phyloP scores from a whole-genome alignment of 2,888 invertebrate genomes.

The Ochropleura leucogaster region DNA sequence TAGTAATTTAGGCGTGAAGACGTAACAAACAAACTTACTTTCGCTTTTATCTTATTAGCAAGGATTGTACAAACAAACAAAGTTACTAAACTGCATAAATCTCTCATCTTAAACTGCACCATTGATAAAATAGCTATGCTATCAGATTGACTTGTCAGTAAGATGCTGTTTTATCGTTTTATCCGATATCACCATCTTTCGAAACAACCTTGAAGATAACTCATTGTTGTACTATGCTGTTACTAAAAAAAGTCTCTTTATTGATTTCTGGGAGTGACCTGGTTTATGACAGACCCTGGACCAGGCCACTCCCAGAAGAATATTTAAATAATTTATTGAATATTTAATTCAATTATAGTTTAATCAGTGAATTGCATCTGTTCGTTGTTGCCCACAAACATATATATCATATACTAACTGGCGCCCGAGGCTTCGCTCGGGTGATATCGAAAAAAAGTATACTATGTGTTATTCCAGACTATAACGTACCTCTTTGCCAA shows the following conservation, averaged over 20 bases:
- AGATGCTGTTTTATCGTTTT: slow-evolving; percentile 22
- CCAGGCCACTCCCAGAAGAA: too few species aligned
- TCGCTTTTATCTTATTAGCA: too few species aligned
- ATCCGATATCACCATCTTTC: slow-evolving; percentile 7
- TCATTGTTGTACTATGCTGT: background rate
- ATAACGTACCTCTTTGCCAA: too few species aligned
- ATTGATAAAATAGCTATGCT: background rate
- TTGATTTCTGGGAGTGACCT: slow-evolving; percentile 28
- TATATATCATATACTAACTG: too few species aligned
- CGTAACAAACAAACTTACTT: too few species aligned
- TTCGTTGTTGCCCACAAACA: background rate
- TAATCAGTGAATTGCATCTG: background rate
- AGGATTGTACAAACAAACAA: too few species aligned
- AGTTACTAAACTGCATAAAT: background rate
- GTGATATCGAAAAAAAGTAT: too few species aligned
- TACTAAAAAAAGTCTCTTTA: background rate
- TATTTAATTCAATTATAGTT: background rate
- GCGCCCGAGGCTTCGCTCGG: too few species aligned
- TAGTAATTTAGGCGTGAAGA: too few species aligned
- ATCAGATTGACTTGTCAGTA: background rate
- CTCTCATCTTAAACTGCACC: background rate
- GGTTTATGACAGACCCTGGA: background rate
- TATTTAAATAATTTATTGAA: too few species aligned
- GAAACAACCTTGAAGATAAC: background rate
- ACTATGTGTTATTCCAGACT: too few species aligned